phyloP scores from a whole-genome alignment of 2,113 vertebrate genomes.

The Phaethornis superciliosus region DNA sequence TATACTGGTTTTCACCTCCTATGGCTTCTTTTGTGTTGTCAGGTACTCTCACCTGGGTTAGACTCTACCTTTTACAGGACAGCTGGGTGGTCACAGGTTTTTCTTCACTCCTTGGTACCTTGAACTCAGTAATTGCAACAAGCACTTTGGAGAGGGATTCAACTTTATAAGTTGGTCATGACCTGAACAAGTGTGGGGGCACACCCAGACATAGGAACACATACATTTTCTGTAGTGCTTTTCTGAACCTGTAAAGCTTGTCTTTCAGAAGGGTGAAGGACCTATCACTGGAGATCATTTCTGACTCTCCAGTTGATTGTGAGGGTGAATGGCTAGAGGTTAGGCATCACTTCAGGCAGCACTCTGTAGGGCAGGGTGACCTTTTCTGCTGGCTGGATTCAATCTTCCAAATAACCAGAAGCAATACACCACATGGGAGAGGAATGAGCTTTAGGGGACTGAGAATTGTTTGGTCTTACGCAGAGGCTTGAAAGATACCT shows the following conservation, averaged over 20 bases:
- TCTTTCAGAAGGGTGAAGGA: neutral
- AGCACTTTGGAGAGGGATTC: neutral
- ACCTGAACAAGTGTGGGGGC: neutral
- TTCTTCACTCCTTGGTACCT: neutral
- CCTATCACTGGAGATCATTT: neutral
- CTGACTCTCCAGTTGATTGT: neutral
- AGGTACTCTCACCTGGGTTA: neutral
- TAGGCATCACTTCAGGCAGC: neutral
- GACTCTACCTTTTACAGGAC: neutral
- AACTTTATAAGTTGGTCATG: neutral
- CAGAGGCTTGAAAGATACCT: neutral
- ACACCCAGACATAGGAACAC: neutral
- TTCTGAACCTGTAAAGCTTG: neutral
- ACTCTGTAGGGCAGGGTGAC: neutral
- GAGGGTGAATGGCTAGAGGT: neutral
- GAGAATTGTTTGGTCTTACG: neutral
- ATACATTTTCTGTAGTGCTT: neutral
- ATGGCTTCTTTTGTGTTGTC: neutral
- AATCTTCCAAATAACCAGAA: neutral
- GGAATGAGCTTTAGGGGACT: neutral
- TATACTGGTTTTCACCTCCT: neutral
- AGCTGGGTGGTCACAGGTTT: neutral
- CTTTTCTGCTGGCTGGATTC: neutral
- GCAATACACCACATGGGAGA: accelerated
- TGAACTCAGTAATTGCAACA: neutral